Base-by-base conservation (phyloP, 2,888 invertebrate genomes). In the Amorpha juglandis region DNA sequence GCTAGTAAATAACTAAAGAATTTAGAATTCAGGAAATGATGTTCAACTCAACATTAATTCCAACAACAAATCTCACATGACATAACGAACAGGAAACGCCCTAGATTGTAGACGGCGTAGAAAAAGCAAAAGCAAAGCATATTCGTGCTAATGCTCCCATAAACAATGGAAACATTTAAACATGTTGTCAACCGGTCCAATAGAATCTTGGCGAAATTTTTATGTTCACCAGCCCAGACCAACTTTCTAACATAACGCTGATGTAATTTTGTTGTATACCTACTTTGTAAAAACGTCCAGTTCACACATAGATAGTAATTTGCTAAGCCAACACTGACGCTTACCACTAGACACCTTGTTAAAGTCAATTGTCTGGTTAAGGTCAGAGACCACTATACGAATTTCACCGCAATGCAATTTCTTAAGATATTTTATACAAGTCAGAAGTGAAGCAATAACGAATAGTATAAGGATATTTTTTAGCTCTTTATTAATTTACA, bases 231-330 rank as follows among this genome's bases (percentile, higher is more conserved):
- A 11, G 27, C 27, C 27, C 51, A 11, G 8, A 16, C 4, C 38
- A 38, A 63, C 66, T 66, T 66, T 66, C 66, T 63, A 66, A 66
- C 63, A 55, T 63, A 66, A 66, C 12, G 51, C 27, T 66, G 63
- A 66, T 50, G 63, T 50, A 63, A 63, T 63, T 47, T 62, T 19
- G 62, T 19, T 35, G 50, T 51, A 50, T 21, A 50, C 42, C 42
- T 42, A 42, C 50, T 38, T 63, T 19, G 7, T 9, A 27, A 45
- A 19, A n/a, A 48, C 55, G 35, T 16, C 55, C 16, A 38, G 35
- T 55, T 55, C 38, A 16, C 55, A 55, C 55, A n/a, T 55, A 35
- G 38, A 55, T 9, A 38, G 38, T 55, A 55, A 55, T 55, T 53
- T 53, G 14, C 11, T 55, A 14, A 35, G 38, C 11, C 27, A 52